phyloP scores from a whole-genome alignment of 2,888 invertebrate genomes.

The Perithous albicinctus region DNA sequence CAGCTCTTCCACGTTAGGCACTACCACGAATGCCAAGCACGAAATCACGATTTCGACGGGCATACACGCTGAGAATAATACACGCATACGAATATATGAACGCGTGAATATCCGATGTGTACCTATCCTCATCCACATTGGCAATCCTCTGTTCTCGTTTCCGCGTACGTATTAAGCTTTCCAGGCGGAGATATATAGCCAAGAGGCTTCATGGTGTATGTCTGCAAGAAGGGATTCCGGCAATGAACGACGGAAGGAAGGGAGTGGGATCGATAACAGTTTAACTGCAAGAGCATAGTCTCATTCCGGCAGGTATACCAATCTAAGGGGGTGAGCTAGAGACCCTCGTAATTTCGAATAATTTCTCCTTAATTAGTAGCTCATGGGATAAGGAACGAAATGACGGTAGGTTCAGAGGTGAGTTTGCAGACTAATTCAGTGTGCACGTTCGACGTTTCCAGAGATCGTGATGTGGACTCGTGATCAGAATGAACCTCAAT shows the following conservation, averaged over 20 bases:
- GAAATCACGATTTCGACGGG: constrained; percentile 1
- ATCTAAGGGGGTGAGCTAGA: constrained; percentile 1
- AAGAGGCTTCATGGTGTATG: constrained; percentile 9
- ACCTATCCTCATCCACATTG: not conserved
- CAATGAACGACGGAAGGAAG: constrained; percentile 4
- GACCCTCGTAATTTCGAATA: constrained; percentile 39
- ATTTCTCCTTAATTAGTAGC: constrained; percentile 49
- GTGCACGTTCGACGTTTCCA: constrained; percentile 33
- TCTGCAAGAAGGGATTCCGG: not conserved
- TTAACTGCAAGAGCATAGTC: constrained; percentile 14
- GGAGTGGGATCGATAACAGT: constrained; percentile 36
- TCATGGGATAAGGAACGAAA: constrained; percentile 17
- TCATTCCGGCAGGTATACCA: constrained; percentile 18
- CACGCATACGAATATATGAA: not conserved
- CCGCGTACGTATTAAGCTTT: constrained; percentile 1
- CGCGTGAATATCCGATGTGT: constrained; percentile 2
- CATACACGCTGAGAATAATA: not conserved
- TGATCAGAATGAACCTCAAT: not conserved
- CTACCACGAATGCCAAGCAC: constrained; percentile 4
- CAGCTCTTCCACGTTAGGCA: constrained; percentile 16
- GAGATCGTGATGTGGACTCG: constrained; percentile 37
- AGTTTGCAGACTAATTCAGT: constrained; percentile 2
- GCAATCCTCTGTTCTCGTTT: constrained; percentile 8
- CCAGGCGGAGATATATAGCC: not conserved
- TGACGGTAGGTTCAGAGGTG: constrained; percentile 26